These are phyloP conservation scores for Amia ocellicauda DNA, from an alignment of 2,113 vertebrate species.

Conservation along the genomic window DNA sequence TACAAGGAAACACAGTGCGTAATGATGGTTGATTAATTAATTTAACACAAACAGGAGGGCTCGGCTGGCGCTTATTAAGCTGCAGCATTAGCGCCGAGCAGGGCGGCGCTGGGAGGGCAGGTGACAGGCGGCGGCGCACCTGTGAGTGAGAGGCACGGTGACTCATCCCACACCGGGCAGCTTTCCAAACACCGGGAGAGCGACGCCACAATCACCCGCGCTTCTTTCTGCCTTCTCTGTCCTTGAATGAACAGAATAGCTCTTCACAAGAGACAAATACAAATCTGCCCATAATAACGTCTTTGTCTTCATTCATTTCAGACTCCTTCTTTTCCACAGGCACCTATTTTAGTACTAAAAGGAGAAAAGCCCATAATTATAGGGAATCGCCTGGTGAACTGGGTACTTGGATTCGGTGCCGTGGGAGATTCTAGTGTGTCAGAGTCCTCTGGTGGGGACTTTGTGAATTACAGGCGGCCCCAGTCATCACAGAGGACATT, in stretches of 20 bases:
- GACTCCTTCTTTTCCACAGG: background rate
- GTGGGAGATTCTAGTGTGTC: background rate
- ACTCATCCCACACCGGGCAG: background rate
- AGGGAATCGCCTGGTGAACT: no score
- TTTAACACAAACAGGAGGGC: slow-evolving; percentile 66
- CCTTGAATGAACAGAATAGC: no score
- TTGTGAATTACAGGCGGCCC: slow-evolving; percentile 21
- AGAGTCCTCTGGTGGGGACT: slow-evolving; percentile 49
- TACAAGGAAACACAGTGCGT: slow-evolving; percentile 62
- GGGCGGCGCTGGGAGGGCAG: slow-evolving; percentile 1
- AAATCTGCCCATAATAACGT: no score
- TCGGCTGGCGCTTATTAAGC: slow-evolving; percentile 58
- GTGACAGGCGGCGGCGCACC: slow-evolving; percentile 29
- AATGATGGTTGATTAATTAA: slow-evolving; percentile 75
- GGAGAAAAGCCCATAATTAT: no score
- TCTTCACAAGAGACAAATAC: no score
- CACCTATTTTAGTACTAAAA: no score
- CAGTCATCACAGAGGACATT: no score
- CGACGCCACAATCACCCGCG: no score
- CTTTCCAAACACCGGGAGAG: no score
- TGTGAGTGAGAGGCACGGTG: slow-evolving; percentile 5
- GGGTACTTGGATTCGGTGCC: background rate
- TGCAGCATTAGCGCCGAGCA: slow-evolving; percentile 18
- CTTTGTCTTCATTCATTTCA: no score
- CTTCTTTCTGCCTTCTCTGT: slow-evolving; percentile 6